Evolutionary conservation across 2,888 invertebrate species (phyloP).

Genomic region (Luperina nickerlii): DNA sequence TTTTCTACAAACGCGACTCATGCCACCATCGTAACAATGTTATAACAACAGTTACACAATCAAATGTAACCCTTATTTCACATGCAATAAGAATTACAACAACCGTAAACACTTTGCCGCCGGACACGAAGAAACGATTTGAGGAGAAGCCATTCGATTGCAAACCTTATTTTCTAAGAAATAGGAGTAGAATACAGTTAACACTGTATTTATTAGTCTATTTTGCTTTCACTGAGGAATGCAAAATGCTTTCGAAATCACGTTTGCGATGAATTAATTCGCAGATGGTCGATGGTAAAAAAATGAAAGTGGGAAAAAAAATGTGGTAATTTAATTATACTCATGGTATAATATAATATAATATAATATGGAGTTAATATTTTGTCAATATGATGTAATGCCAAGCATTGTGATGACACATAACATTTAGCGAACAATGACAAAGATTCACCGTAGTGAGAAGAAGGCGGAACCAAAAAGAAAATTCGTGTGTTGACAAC

Average conservation of each 20-base stretch:
- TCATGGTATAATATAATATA: background rate
- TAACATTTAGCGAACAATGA: background rate
- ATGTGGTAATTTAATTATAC: conserved; percentile 46
- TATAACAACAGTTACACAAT: conserved; percentile 47
- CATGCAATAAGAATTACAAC: conserved; percentile 59
- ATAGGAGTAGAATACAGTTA: conserved; percentile 41
- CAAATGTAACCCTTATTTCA: conserved; percentile 62
- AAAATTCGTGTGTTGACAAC: background rate
- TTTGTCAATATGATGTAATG: conserved; percentile 25
- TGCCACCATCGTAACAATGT: conserved; percentile 32
- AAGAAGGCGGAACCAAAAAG: background rate
- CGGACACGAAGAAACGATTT: conserved; percentile 39
- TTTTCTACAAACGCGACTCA: conserved; percentile 42
- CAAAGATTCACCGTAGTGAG: background rate
- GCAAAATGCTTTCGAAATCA: conserved; percentile 73
- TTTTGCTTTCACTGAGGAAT: conserved; percentile 78
- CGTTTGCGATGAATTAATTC: conserved; percentile 68
- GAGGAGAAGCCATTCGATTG: conserved; percentile 39
- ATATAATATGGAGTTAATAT: background rate
- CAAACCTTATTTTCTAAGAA: conserved; percentile 15
- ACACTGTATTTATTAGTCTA: conserved; percentile 59
- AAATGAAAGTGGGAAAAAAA: conserved; percentile 69
- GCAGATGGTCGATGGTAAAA: conserved; percentile 63
- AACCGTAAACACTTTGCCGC: conserved; percentile 51
- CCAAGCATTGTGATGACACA: background rate